phyloP scores from a whole-genome alignment of 2,888 invertebrate genomes.

The Cerceris rybyensis region DNA sequence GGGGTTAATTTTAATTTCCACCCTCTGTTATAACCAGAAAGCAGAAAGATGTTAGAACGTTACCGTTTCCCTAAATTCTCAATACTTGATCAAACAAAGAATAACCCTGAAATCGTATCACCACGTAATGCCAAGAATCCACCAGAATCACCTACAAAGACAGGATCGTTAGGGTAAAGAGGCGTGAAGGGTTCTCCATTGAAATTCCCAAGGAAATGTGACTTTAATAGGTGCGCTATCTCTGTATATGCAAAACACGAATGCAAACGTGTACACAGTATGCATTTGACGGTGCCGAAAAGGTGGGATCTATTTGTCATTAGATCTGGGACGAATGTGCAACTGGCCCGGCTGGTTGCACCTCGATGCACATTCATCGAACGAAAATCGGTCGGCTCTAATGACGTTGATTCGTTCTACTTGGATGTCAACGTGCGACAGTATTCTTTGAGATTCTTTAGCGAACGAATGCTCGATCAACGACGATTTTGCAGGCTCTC shows the following conservation, averaged over 20 bases:
- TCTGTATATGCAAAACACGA: slow-evolving; percentile 45
- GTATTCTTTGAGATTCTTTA: slow-evolving; percentile 50
- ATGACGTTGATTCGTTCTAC: slow-evolving; percentile 75
- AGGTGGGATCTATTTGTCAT: slow-evolving; percentile 66
- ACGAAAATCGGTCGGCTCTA: slow-evolving; percentile 60
- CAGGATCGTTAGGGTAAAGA: slow-evolving; percentile 20
- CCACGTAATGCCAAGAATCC: background rate
- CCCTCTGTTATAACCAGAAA: no score
- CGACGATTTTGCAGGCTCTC: slow-evolving; percentile 35
- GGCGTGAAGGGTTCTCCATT: slow-evolving; percentile 37
- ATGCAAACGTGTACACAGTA: slow-evolving; percentile 8
- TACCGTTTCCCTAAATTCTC: no score
- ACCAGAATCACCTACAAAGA: background rate
- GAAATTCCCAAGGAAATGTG: slow-evolving; percentile 36
- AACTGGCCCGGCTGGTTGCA: slow-evolving; percentile 40
- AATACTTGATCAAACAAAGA: no score
- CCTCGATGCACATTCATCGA: slow-evolving; percentile 56
- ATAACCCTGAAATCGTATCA: no score
- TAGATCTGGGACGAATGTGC: slow-evolving; percentile 54
- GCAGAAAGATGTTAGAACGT: no score
- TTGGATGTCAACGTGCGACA: slow-evolving; percentile 49
- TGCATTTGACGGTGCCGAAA: slow-evolving; percentile 20
- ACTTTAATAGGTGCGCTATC: slow-evolving; percentile 52
- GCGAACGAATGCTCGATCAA: slow-evolving; percentile 49
- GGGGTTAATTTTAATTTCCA: no score